These are phyloP conservation scores for Sitobion miscanthi DNA, from an alignment of 1,140 invertebrate genomes.

Conservation along the genomic window DNA sequence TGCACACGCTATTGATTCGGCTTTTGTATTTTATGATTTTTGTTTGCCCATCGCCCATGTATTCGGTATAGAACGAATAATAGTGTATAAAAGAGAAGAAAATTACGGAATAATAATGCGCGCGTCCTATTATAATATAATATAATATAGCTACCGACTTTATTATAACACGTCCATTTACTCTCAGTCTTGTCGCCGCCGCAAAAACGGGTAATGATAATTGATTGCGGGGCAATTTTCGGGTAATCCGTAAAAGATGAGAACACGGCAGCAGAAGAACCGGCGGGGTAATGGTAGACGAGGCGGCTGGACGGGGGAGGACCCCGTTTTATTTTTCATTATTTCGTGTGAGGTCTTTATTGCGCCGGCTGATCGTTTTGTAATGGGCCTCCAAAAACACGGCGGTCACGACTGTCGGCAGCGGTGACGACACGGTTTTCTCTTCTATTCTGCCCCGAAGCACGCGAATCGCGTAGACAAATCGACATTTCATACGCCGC, in stretches of 20 bases:
- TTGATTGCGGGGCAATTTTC: constrained; percentile 55
- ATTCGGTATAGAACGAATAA: background rate
- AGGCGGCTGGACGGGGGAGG: background rate
- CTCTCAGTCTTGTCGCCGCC: background rate
- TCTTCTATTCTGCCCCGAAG: background rate
- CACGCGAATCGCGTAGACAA: constrained; percentile 41
- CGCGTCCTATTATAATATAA: background rate
- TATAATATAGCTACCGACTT: background rate
- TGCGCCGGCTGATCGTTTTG: constrained; percentile 54
- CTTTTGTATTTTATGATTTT: background rate
- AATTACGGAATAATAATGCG: constrained; percentile 4
- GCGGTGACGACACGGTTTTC: constrained; percentile 42
- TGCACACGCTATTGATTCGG: background rate
- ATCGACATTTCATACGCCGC: constrained; percentile 42
- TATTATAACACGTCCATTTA: constrained; percentile 29
- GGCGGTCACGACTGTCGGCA: constrained; percentile 45
- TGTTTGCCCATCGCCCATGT: background rate
- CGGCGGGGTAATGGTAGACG: background rate
- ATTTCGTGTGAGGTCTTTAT: constrained; percentile 56
- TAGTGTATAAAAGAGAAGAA: background rate
- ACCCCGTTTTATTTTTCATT: constrained; percentile 51
- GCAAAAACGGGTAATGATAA: constrained; percentile 53
- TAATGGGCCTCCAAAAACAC: constrained; percentile 43
- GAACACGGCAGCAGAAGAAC: background rate
- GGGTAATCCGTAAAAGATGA: constrained; percentile 56